phyloP scores from a whole-genome alignment of 2,888 invertebrate genomes.

The Drosophila dives region DNA sequence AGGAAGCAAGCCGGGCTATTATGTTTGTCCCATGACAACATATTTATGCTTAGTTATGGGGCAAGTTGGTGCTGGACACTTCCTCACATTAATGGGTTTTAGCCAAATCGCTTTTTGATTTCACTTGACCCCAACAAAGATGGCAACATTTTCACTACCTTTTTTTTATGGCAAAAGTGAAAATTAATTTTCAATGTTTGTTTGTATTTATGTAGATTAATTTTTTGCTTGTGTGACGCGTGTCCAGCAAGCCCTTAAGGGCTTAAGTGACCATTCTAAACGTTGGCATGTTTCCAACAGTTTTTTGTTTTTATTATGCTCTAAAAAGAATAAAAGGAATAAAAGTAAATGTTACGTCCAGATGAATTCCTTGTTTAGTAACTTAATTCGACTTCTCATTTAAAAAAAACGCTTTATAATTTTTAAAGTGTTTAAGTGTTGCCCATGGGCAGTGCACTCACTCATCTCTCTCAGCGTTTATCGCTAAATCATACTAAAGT shows the following conservation, averaged over 20 bases:
- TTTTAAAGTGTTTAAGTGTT: background rate
- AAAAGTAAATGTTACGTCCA: background rate
- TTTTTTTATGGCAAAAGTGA: conserved; percentile 25
- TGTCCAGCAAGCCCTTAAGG: conserved; percentile 57
- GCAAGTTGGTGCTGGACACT: conserved; percentile 1
- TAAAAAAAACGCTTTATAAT: background rate
- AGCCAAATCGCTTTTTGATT: conserved; percentile 31
- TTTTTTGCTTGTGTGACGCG: conserved; percentile 39
- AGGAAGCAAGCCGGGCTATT: conserved; percentile 15
- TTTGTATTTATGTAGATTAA: conserved; percentile 37
- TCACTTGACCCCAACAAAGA: conserved; percentile 51
- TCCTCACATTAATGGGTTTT: conserved; percentile 53
- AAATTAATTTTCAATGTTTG: conserved; percentile 33
- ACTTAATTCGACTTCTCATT: background rate
- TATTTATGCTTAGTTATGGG: background rate
- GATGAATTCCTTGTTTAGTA: background rate
- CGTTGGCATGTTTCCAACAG: conserved; percentile 61
- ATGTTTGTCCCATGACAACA: background rate
- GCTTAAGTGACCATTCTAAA: conserved; percentile 46
- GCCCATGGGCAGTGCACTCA: background rate
- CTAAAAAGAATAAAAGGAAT: background rate
- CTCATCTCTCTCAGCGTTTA: background rate
- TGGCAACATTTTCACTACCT: conserved; percentile 10
- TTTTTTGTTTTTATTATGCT: background rate
- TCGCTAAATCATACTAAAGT: background rate